These are phyloP conservation scores for Ictalurus punctatus DNA, from an alignment of 2,113 vertebrate species.

Conservation along the genomic window DNA sequence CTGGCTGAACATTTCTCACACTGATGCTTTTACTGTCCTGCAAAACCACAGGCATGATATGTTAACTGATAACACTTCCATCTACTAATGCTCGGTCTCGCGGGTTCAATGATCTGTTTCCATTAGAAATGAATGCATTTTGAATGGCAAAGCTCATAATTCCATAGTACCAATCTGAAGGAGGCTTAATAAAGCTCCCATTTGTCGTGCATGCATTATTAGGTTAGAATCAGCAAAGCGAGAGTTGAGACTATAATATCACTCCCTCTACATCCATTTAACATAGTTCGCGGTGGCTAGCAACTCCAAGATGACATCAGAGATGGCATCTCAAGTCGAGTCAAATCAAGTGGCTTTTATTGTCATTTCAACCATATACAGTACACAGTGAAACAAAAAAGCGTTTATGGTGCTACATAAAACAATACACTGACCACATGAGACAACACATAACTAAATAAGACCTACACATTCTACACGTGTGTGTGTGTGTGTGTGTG, in stretches of 20 bases:
- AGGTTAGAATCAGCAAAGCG: constrained; percentile 23
- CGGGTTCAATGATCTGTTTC: constrained; percentile 41
- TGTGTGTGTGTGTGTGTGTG: too few species aligned
- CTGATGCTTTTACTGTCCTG: constrained; percentile 57
- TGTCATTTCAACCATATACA: too few species aligned
- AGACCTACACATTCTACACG: too few species aligned
- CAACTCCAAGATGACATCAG: too few species aligned
- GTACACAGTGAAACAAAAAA: too few species aligned
- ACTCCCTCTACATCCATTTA: constrained; percentile 11
- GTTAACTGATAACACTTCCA: constrained; percentile 59
- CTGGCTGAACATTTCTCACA: constrained; percentile 51
- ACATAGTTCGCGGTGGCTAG: too few species aligned
- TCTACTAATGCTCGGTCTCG: constrained; percentile 44
- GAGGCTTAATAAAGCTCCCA: constrained; percentile 31
- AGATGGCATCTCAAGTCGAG: too few species aligned
- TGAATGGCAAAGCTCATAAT: constrained; percentile 30
- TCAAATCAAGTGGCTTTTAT: too few species aligned
- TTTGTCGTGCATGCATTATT: constrained; percentile 30
- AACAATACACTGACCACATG: too few species aligned
- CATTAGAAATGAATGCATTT: constrained; percentile 44
- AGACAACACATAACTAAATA: too few species aligned
- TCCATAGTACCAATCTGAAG: constrained; percentile 3
- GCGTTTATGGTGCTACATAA: too few species aligned
- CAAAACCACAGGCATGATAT: constrained; percentile 58
- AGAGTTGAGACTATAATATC: neutral